Evolutionary conservation across 2,113 vertebrate genomes (phyloP).

Genomic region (Centropus bengalensis): DNA sequence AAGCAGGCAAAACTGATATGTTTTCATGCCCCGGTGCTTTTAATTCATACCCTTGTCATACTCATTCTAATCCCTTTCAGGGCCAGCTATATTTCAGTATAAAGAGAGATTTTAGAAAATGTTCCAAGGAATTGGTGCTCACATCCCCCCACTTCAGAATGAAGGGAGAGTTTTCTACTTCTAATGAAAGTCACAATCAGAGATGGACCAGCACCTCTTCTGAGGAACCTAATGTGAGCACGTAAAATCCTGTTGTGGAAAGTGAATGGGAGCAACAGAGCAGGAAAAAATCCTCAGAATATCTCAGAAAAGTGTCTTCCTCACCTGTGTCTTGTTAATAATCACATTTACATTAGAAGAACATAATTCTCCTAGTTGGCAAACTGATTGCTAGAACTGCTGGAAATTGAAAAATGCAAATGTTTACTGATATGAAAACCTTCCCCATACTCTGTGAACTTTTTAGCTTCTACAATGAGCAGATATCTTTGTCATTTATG

Average conservation of each 20-base stretch:
- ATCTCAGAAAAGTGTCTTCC: not conserved
- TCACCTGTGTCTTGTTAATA: not conserved
- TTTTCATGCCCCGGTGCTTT: not conserved
- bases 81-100: not conserved
- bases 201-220: not conserved
- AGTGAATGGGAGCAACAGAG: not conserved
- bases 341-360: slow-evolving; percentile 7
- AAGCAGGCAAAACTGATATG: not conserved
- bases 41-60: not conserved
- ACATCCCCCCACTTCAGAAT: not conserved
- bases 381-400: not conserved
- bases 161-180: not conserved
- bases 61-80: slow-evolving; percentile 1
- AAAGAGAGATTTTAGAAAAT: slow-evolving; percentile 15
- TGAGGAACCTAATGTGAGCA: not conserved
- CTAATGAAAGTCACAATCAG: slow-evolving; percentile 4
- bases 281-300: not conserved
- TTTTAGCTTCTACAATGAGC: not conserved
- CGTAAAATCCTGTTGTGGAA: not conserved
- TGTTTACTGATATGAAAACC: not conserved
- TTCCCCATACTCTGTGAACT: not conserved
- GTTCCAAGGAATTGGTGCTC: not conserved
- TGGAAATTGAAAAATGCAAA: not conserved
- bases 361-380: not conserved
- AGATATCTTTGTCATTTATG: not conserved